Percentiles rank a stretch among this genome's conserved stretches.
Evolutionary conservation across 2,888 invertebrate genomes (phyloP).

Genomic region (Patella caerulea): DNA sequence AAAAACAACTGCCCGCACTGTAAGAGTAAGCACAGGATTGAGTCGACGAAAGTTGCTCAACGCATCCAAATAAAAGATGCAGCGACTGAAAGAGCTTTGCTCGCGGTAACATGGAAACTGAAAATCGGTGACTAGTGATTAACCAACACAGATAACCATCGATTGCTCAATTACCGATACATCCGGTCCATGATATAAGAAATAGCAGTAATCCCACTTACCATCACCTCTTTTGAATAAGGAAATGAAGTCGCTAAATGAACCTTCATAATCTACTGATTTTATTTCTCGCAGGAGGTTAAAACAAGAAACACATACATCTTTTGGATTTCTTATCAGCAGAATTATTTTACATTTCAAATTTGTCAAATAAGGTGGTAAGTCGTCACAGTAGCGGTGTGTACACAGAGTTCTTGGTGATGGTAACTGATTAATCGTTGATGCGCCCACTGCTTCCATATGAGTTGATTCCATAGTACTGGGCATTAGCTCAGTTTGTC

Average conservation of each 20-base stretch:
- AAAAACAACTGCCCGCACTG: too few relatives aligned
- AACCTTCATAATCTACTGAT: neutral
- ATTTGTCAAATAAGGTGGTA: neutral
- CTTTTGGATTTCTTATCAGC: neutral
- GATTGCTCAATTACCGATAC: too few relatives aligned
- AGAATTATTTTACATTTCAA: neutral
- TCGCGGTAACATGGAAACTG: too few relatives aligned
- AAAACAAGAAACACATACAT: neutral
- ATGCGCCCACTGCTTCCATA: neutral
- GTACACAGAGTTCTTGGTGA: neutral
- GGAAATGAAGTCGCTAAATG: neutral
- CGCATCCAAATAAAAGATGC: too few relatives aligned
- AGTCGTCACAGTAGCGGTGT: neutral
- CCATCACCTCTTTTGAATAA: neutral
- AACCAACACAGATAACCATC: too few relatives aligned
- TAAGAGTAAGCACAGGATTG: too few relatives aligned
- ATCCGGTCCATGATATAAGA: too few relatives aligned
- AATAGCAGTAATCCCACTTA: neutral
- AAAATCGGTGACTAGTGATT: too few relatives aligned
- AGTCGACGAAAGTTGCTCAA: too few relatives aligned
- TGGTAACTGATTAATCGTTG: neutral
- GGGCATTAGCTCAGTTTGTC: neutral
- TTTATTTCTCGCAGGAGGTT: neutral
- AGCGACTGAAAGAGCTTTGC: too few relatives aligned
- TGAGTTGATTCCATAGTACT: neutral